A percentile compares a stretch with the other conserved stretches of the same genome.
Evolutionary conservation across 30 jellyfish, hydroid and myxozoan genomes (phyloP).

Genomic region (Sanderia malayensis): DNA sequence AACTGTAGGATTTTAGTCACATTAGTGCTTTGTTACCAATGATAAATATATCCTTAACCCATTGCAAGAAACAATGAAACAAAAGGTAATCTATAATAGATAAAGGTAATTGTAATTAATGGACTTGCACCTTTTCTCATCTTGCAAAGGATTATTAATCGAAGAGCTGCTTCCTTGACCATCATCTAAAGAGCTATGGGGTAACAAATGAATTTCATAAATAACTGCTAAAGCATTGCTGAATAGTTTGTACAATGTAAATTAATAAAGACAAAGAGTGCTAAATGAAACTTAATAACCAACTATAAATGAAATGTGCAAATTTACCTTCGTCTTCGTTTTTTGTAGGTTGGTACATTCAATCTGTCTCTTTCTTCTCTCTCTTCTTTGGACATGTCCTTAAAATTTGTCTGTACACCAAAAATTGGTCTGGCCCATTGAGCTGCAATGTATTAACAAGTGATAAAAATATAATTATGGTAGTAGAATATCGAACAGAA

Average conservation of each 20-base stretch:
- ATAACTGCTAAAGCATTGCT: no score
- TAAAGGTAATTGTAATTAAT: no score
- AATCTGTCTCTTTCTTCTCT: slow-evolving; percentile 86
- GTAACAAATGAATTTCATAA: neutral
- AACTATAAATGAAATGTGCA: neutral
- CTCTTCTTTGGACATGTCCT: slow-evolving; percentile 91
- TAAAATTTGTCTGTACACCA: slow-evolving; percentile 86
- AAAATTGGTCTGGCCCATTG: slow-evolving; percentile 98
- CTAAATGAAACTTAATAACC: neutral
- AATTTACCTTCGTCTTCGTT: slow-evolving; percentile 80
- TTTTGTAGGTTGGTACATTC: slow-evolving; percentile 66
- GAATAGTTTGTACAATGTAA: neutral
- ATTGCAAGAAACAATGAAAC: no score
- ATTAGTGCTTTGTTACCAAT: no score
- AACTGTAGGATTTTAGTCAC: no score
- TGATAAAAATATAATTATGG: no score
- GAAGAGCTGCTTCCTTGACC: slow-evolving; percentile 18
- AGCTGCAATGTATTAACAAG: slow-evolving; percentile 48
- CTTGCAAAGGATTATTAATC: slow-evolving; percentile 17
- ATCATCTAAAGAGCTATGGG: slow-evolving; percentile 51
- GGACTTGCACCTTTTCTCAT: slow-evolving; percentile 47
- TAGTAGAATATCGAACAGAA: no score
- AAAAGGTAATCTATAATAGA: no score
- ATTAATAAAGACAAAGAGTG: slow-evolving; percentile 4
- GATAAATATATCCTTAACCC: no score